Evolutionary conservation across 1,140 invertebrate species (phyloP).

Genomic region (Ooceraea biroi): DNA sequence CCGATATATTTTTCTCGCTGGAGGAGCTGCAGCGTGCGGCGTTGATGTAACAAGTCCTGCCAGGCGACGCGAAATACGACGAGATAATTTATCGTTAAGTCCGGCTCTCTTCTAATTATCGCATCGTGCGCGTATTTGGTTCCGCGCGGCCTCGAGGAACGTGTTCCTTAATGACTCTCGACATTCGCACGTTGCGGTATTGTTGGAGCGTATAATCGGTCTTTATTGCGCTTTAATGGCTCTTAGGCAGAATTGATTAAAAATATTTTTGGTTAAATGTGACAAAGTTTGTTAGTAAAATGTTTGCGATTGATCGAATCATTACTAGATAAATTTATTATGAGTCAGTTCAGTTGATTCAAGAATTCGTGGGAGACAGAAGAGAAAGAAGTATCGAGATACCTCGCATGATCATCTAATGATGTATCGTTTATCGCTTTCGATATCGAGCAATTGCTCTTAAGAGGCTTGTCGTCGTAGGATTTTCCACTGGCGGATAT

Average conservation of each 20-base stretch:
- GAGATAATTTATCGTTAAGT: constrained; percentile 54
- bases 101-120: constrained; percentile 48
- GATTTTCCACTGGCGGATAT: neutral
- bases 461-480: neutral
- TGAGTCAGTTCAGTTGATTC: neutral
- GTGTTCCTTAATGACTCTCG: constrained; percentile 30
- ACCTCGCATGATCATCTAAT: neutral
- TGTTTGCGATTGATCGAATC: neutral
- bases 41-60: constrained; percentile 45
- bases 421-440: neutral
- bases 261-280: neutral
- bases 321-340: neutral
- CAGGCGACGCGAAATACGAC: constrained; percentile 28
- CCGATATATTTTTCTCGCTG: constrained; percentile 39
- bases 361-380: neutral
- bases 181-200: constrained; percentile 5
- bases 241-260: too few species aligned
- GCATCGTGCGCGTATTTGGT: constrained; percentile 26
- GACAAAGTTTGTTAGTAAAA: neutral
- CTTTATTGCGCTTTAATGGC: neutral
- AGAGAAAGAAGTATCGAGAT: too few species aligned
- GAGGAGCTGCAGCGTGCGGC: neutral
- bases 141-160: neutral
- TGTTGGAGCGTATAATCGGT: constrained; percentile 5
- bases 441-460: too few species aligned